These are phyloP conservation scores for Melipona bicolor DNA, from an alignment of 2,888 invertebrate genomes.

Conservation along the genomic window DNA sequence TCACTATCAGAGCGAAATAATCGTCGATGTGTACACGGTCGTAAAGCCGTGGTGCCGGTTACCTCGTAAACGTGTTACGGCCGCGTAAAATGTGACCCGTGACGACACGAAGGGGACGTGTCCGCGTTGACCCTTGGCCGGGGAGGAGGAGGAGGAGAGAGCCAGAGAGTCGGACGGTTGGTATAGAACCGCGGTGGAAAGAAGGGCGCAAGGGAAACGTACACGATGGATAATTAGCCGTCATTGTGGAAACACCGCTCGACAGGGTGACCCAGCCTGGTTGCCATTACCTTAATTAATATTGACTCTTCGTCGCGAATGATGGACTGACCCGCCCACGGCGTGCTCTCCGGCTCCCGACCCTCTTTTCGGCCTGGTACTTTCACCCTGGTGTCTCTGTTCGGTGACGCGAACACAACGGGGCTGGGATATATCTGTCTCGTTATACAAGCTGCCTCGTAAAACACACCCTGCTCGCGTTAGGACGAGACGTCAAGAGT, in stretches of 20 bases:
- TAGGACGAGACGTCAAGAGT: constrained; percentile 14
- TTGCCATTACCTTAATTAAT: constrained; percentile 76
- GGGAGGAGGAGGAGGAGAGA: neutral
- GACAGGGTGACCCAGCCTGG: constrained; percentile 46
- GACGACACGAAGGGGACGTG: constrained; percentile 48
- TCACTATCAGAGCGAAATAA: constrained; percentile 57
- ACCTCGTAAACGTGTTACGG: constrained; percentile 56
- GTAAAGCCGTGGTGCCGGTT: constrained; percentile 25
- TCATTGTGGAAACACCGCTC: constrained; percentile 69
- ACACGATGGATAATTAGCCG: constrained; percentile 70
- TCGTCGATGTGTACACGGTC: constrained; percentile 45
- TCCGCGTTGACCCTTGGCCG: neutral
- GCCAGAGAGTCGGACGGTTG: neutral
- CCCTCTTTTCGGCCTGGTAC: constrained; percentile 2
- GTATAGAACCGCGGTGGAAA: neutral
- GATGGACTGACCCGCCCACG: constrained; percentile 34
- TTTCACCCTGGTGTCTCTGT: constrained; percentile 2
- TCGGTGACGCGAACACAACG: constrained; percentile 5
- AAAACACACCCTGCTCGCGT: constrained; percentile 47
- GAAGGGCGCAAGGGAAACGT: constrained; percentile 4
- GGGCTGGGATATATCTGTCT: neutral
- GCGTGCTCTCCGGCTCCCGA: neutral
- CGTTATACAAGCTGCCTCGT: constrained; percentile 41
- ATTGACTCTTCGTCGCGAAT: constrained; percentile 70
- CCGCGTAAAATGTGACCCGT: constrained; percentile 64